Percentiles rank a stretch among this genome's conserved stretches.
These are phyloP conservation scores for Strongylocentrotus purpuratus DNA, from an alignment of 35 echinoderm and acorn worm genomes.

Conservation along the genomic window DNA sequence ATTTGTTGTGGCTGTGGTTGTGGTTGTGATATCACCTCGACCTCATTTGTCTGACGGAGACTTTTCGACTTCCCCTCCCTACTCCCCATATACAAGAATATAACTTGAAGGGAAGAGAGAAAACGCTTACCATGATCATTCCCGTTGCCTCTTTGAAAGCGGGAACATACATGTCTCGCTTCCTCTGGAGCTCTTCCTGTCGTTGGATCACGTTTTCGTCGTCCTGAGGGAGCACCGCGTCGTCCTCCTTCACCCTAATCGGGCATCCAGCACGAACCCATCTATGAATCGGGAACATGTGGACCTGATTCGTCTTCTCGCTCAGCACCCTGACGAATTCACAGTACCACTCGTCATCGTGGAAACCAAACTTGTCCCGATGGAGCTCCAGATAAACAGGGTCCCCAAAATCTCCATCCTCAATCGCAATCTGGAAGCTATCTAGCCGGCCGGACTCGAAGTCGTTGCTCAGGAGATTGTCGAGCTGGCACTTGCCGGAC, in stretches of 20 bases:
- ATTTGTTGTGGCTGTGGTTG: too few species aligned
- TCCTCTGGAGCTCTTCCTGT: conserved; percentile 46
- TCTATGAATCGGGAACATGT: conserved; percentile 69
- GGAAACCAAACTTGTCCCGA: conserved; percentile 51
- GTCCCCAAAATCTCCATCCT: conserved; percentile 42
- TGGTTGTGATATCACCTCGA: too few species aligned
- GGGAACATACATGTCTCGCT: background rate
- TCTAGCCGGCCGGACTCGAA: conserved; percentile 69
- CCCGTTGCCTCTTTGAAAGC: too few species aligned
- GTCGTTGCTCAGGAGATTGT: conserved; percentile 54
- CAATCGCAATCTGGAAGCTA: conserved; percentile 40
- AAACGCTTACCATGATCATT: too few species aligned
- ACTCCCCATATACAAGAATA: too few species aligned
- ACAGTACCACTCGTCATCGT: conserved; percentile 77
- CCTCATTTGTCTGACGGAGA: too few species aligned
- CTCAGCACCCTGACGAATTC: conserved; percentile 33
- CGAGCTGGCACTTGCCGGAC: conserved; percentile 51
- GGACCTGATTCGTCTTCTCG: background rate
- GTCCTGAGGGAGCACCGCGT: conserved; percentile 59
- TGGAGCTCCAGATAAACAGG: conserved; percentile 65
- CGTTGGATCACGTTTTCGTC: conserved; percentile 44
- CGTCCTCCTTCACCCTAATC: conserved; percentile 49
- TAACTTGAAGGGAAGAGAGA: too few species aligned
- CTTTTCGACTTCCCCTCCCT: too few species aligned
- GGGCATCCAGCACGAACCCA: conserved; percentile 57